phyloP scores from a whole-genome alignment of 2,888 invertebrate genomes.

The Drosophila limbata region DNA sequence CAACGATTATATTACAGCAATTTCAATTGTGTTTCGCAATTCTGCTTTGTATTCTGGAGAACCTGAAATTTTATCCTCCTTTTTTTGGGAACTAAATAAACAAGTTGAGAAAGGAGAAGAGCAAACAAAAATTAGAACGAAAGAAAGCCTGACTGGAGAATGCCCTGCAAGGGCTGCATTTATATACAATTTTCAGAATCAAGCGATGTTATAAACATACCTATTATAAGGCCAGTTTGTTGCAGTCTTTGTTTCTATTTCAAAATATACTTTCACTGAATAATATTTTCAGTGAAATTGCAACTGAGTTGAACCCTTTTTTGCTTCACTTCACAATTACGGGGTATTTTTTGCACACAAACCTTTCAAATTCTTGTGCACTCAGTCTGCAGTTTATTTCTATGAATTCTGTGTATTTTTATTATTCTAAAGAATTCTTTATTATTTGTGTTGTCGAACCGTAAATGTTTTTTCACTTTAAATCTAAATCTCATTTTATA shows the following conservation, averaged over 20 bases:
- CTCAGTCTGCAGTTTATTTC: slow-evolving; percentile 27
- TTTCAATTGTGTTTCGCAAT: slow-evolving; percentile 14
- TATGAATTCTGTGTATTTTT: slow-evolving; percentile 17
- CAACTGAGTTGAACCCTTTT: neutral
- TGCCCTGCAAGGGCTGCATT: neutral
- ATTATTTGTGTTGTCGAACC: slow-evolving; percentile 20
- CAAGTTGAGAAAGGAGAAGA: slow-evolving; percentile 5
- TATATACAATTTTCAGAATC: neutral
- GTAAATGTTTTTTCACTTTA: slow-evolving; percentile 18
- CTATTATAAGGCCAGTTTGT: neutral
- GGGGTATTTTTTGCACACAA: slow-evolving; percentile 4
- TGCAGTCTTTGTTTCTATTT: neutral
- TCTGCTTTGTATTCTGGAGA: slow-evolving; percentile 6
- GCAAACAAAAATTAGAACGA: neutral
- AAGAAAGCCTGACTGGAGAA: neutral
- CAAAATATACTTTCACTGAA: neutral
- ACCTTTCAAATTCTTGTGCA: slow-evolving; percentile 7
- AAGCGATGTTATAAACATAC: neutral
- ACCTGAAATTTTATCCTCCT: slow-evolving; percentile 10
- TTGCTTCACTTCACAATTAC: neutral
- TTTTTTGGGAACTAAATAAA: slow-evolving; percentile 17
- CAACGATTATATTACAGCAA: slow-evolving; percentile 4
- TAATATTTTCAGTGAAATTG: neutral
- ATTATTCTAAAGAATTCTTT: slow-evolving; percentile 31
- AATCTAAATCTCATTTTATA: slow-evolving; percentile 11